Evolutionary conservation across 2,113 vertebrate genomes (phyloP).

Genomic region (Caranx ignobilis): DNA sequence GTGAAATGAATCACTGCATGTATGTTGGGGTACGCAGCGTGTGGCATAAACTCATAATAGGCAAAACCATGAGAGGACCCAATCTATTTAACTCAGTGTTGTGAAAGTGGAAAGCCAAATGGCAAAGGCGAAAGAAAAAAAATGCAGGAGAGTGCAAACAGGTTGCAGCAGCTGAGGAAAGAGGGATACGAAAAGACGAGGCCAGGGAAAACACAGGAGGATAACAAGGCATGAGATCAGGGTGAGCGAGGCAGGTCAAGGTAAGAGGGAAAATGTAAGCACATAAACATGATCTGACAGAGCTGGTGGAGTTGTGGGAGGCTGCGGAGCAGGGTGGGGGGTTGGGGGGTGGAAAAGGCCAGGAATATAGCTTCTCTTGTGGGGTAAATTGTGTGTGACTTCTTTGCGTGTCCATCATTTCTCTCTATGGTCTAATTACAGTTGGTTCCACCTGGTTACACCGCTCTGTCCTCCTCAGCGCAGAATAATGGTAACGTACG

Average conservation of each 20-base stretch:
- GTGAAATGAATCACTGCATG: slow-evolving; percentile 14
- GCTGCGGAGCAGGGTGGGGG: slow-evolving; percentile 9
- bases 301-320: slow-evolving; percentile 21
- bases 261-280: slow-evolving; percentile 38
- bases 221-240: slow-evolving; percentile 35
- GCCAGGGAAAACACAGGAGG: slow-evolving; percentile 30
- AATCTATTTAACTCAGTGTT: slow-evolving; percentile 21
- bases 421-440: slow-evolving; percentile 76
- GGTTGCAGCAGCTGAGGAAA: slow-evolving; percentile 9
- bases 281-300: slow-evolving; percentile 45
- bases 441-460: slow-evolving; percentile 71
- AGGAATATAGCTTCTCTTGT: slow-evolving; percentile 52
- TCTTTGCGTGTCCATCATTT: slow-evolving; percentile 75
- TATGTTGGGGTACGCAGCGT: neutral
- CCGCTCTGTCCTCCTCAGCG: slow-evolving; percentile 46
- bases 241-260: slow-evolving; percentile 38
- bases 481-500: slow-evolving; percentile 18
- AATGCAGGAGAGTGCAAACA: slow-evolving; percentile 9
- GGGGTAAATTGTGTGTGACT: slow-evolving; percentile 74
- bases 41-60: slow-evolving; percentile 27
- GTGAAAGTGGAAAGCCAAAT: slow-evolving; percentile 7
- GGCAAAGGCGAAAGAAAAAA: neutral
- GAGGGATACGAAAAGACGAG: slow-evolving; percentile 33
- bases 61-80: slow-evolving; percentile 16
- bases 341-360: slow-evolving; percentile 41